These are phyloP conservation scores for Zaprionus taronus DNA, from an alignment of 1,140 invertebrate species.

Conservation along the genomic window DNA sequence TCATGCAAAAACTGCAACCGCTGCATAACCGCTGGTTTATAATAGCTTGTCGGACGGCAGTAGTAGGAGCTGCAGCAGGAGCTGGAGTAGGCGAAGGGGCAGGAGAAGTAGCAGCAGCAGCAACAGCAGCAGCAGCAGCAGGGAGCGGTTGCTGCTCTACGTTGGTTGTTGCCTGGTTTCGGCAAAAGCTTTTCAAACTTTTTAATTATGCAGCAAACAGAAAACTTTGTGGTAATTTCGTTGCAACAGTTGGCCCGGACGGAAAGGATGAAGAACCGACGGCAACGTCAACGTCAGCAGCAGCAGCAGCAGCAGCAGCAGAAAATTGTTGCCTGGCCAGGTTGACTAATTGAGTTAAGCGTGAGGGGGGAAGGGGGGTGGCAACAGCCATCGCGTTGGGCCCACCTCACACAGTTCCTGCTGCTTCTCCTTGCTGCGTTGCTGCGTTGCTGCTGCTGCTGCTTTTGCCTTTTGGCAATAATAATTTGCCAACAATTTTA, in stretches of 20 bases:
- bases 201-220: constrained; percentile 83
- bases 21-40: constrained; percentile 78
- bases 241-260: constrained; percentile 76
- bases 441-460: not conserved
- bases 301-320: constrained; percentile 38
- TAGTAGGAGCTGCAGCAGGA: constrained; percentile 11
- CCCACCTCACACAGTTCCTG: not conserved
- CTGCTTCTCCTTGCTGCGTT: not conserved
- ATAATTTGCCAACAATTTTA: constrained; percentile 81
- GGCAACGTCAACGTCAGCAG: constrained; percentile 56
- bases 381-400: constrained; percentile 26
- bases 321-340: constrained; percentile 54
- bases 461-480: constrained; percentile 65
- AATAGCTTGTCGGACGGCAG: constrained; percentile 67
- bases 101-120: not conserved
- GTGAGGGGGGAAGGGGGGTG: constrained; percentile 4
- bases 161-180: constrained; percentile 72
- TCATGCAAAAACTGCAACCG: constrained; percentile 81
- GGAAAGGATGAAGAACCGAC: constrained; percentile 41
- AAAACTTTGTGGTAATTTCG: constrained; percentile 82
- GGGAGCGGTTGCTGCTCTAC: constrained; percentile 8
- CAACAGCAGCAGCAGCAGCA: not conserved
- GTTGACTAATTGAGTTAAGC: constrained; percentile 80
- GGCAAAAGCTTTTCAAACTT: constrained; percentile 82
- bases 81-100: not conserved